Base-by-base conservation (phyloP, 1,140 invertebrate genomes). In the Tenebrio molitor region DNA sequence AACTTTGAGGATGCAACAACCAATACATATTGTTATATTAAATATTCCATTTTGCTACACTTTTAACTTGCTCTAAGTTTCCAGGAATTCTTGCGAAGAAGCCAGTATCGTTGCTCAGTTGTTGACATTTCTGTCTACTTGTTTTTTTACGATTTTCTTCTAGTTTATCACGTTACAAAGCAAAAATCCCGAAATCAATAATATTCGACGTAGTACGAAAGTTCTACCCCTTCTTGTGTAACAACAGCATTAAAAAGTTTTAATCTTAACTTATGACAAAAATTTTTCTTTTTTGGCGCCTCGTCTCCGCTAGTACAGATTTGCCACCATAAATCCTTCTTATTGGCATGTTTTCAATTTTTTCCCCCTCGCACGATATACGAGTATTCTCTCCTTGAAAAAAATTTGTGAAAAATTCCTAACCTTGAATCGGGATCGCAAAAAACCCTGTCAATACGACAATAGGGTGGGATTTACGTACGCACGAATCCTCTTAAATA, bases 401-500 rank as follows among this genome's bases (percentile, higher is more conserved):
- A 46, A 46, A 46, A 46, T 16, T 12, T 46, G 42, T 46, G n/a
- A n/a, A n/a, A n/a, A n/a, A n/a, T n/a, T n/a, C n/a, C n/a, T n/a
- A n/a, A n/a, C n/a, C n/a, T n/a, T n/a, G n/a, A n/a, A n/a, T n/a
- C n/a, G 42, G 15, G 8, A 17, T 17, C 15, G 8, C 42, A 44
- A 44, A 7, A 7, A 29, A 29, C 15, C n/a, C 15, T 44, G 15
- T 16, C 46, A 23, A 53, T 53, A 53, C 8, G 8, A 53, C 10
- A 53, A 15, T 53, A 53, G 8, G 19, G 10, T 14, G 21, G 19
- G 17, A 23, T 53, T 53, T 53, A 8, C 46, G 46, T 23, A 53
- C 19, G 46, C 46, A 53, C 17, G 17, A 69, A 69, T 69, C 46
- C 46, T 53, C 25, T 69, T 62, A 69, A 41, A 58, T 69, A 69